phyloP scores from a whole-genome alignment of 2,888 invertebrate genomes.

The Diadegma fenestrale region DNA sequence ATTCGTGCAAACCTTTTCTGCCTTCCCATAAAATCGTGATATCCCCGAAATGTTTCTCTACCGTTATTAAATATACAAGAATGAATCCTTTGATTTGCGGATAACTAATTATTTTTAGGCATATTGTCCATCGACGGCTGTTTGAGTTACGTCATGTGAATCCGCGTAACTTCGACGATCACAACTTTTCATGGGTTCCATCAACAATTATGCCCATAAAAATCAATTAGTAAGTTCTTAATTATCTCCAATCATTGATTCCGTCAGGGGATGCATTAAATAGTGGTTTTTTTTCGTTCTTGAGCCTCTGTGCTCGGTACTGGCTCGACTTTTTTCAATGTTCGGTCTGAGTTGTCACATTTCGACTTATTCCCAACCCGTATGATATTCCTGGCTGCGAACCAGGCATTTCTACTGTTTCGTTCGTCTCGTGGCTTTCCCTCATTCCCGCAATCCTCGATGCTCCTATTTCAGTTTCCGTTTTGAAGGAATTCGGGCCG shows the following conservation, averaged over 20 bases:
- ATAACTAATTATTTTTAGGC: neutral
- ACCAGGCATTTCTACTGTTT: neutral
- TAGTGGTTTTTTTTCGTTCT: neutral
- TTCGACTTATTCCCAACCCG: neutral
- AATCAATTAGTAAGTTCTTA: neutral
- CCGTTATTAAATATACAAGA: neutral
- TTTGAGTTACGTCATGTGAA: no score
- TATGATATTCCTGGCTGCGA: neutral
- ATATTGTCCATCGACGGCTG: neutral
- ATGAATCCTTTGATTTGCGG: no score
- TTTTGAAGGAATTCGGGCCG: slow-evolving; percentile 13
- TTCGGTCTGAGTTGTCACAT: neutral
- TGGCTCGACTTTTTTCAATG: neutral
- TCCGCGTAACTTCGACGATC: no score
- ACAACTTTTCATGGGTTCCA: neutral
- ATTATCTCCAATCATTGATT: no score
- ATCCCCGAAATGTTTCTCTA: neutral
- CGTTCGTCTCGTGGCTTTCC: neutral
- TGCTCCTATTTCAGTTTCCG: slow-evolving; percentile 46
- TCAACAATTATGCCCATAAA: neutral
- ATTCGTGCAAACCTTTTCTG: neutral
- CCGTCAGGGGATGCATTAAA: no score
- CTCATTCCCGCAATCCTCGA: slow-evolving; percentile 31
- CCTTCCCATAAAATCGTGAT: neutral
- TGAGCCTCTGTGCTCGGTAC: neutral